These are phyloP conservation scores for Andricus quercusramuli DNA, from an alignment of 2,888 invertebrate genomes.

Conservation along the genomic window DNA sequence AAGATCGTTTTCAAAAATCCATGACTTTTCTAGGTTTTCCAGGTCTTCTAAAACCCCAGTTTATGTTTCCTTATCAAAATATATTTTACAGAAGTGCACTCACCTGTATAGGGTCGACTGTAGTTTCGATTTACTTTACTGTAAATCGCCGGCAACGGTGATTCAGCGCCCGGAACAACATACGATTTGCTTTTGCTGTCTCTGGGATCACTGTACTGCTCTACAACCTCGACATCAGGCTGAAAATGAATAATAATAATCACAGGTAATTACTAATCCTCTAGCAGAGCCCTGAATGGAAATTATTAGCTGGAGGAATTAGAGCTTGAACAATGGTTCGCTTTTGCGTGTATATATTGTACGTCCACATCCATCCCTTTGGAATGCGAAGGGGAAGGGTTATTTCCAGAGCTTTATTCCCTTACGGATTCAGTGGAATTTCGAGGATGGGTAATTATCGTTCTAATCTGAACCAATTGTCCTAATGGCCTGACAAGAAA, in stretches of 20 bases:
- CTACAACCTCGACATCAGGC: constrained; percentile 85
- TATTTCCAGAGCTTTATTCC: constrained; percentile 59
- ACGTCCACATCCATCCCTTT: constrained; percentile 47
- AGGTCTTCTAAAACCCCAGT: no score
- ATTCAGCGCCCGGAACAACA: constrained; percentile 77
- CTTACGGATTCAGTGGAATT: constrained; percentile 49
- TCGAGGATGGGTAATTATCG: constrained; percentile 12
- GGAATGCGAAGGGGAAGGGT: constrained; percentile 54
- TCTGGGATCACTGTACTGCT: constrained; percentile 87
- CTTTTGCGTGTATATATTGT: constrained; percentile 31
- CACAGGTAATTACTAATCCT: no score
- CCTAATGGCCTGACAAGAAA: constrained; percentile 12
- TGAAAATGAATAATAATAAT: constrained; percentile 56
- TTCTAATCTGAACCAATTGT: constrained; percentile 35
- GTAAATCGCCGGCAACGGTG: constrained; percentile 73
- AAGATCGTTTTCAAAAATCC: no score
- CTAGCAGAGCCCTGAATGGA: background rate
- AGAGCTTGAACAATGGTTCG: constrained; percentile 25
- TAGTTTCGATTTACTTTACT: constrained; percentile 81
- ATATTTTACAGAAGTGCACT: constrained; percentile 53
- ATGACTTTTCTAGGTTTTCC: no score
- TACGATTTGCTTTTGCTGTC: constrained; percentile 81
- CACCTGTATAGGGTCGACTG: constrained; percentile 81
- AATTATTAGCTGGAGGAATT: constrained; percentile 36
- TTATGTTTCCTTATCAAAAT: background rate